Conservation (phyloP, 2,797 vertebrate genomes). For the Anas bahamensis region DNA sequence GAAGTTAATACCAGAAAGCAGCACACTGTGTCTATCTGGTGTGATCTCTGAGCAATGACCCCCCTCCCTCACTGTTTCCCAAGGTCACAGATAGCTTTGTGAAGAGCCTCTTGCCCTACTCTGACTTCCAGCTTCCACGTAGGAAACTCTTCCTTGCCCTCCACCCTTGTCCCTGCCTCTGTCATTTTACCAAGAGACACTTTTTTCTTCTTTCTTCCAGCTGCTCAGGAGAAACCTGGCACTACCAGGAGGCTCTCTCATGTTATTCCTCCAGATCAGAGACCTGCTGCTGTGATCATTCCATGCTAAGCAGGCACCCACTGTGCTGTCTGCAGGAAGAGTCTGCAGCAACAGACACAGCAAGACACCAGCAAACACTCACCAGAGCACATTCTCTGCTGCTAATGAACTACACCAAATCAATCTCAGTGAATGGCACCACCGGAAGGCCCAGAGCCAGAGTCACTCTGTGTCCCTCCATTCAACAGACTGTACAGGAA, state of each 20-base stretch:
- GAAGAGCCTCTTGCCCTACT: not conserved
- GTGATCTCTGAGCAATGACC: rapidly evolving
- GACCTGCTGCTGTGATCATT: not conserved
- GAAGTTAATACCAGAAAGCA: not conserved
- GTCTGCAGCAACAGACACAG: not conserved
- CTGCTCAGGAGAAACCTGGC: not conserved
- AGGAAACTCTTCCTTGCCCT: not conserved
- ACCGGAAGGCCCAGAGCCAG: not conserved
- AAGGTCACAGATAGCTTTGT: not conserved
- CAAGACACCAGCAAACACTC: not conserved
- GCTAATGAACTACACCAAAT: not conserved
- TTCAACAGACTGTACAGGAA: not conserved
- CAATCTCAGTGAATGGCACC: not conserved
- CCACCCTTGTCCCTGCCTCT: not conserved
- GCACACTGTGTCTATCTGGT: not conserved
- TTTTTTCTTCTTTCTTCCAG: not conserved
- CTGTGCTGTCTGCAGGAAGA: not conserved
- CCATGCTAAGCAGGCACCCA: not conserved
- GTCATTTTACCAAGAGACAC: not conserved
- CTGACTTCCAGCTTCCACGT: not conserved
- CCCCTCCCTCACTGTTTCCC: not conserved
- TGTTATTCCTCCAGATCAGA: not conserved
- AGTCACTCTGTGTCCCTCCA: not conserved
- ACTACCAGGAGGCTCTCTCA: not conserved
- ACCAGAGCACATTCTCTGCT: not conserved